A percentile compares a stretch with the other conserved stretches of the same genome.
These are phyloP conservation scores for Thera obeliscata DNA, from an alignment of 2,888 invertebrate genomes.

Conservation along the genomic window DNA sequence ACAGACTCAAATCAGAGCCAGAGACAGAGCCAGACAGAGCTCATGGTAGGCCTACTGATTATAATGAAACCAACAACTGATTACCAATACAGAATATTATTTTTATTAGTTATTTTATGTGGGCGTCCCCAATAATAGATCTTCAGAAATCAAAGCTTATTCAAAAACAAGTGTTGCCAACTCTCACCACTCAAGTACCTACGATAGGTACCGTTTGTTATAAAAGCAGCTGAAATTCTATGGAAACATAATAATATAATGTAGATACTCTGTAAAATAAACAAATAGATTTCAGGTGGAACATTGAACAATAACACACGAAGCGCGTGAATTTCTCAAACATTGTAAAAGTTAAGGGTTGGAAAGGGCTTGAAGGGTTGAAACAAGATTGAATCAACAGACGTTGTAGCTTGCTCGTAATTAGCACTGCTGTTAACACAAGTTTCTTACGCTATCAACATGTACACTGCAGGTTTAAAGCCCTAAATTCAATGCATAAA, in stretches of 20 bases:
- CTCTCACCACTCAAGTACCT: neutral
- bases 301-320: constrained; percentile 31
- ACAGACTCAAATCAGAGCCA: too few species aligned
- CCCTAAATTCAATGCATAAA: too few species aligned
- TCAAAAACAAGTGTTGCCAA: neutral
- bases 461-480: too few species aligned
- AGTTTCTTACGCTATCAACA: neutral
- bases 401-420: constrained; percentile 3
- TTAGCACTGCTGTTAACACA: constrained; percentile 6
- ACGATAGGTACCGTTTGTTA: neutral
- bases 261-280: constrained; percentile 16
- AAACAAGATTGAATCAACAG: constrained; percentile 18
- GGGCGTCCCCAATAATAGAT: neutral
- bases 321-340: constrained; percentile 22
- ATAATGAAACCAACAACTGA: too few species aligned
- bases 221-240: neutral
- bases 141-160: neutral
- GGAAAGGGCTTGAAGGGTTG: constrained; percentile 12
- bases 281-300: constrained; percentile 29
- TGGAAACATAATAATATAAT: constrained; percentile 7
- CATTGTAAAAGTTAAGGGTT: constrained; percentile 29
- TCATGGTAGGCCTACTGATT: too few species aligned
- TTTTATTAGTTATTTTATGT: too few species aligned
- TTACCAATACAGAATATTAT: too few species aligned
- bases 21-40: too few species aligned